Evolutionary conservation across 2,113 vertebrate species (phyloP).

Genomic region (Pygoscelis antarcticus): DNA sequence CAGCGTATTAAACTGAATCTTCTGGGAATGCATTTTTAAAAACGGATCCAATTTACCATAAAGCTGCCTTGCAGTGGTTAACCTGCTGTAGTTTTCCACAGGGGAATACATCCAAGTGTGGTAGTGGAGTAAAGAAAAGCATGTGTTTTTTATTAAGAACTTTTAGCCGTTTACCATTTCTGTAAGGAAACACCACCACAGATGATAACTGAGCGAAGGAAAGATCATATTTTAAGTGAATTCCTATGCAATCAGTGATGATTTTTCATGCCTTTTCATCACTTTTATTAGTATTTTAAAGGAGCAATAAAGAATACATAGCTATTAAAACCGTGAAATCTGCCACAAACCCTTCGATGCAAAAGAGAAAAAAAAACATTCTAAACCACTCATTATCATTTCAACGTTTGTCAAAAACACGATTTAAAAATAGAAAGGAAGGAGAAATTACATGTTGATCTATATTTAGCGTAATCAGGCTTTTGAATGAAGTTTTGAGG

Average conservation of each 20-base stretch:
- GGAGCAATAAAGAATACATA: conserved; percentile 34
- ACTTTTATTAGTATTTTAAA: conserved; percentile 64
- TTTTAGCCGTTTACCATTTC: conserved; percentile 69
- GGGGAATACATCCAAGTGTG: conserved; percentile 61
- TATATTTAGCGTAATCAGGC: conserved; percentile 61
- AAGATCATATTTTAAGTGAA: conserved; percentile 66
- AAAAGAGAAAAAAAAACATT: background rate
- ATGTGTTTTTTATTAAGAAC: conserved; percentile 76
- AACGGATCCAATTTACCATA: conserved; percentile 56
- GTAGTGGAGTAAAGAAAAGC: conserved; percentile 62
- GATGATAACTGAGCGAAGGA: conserved; percentile 67
- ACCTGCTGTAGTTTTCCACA: conserved; percentile 61
- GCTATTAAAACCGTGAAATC: conserved; percentile 49
- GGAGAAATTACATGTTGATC: conserved; percentile 38
- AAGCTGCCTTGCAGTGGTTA: conserved; percentile 65
- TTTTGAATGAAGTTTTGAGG: conserved; percentile 64
- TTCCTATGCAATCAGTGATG: conserved; percentile 56
- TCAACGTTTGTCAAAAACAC: background rate
- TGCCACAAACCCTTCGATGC: background rate
- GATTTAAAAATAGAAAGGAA: conserved; percentile 55
- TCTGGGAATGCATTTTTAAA: conserved; percentile 63
- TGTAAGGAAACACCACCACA: conserved; percentile 66
- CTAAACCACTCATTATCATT: background rate
- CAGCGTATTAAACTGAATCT: conserved; percentile 41
- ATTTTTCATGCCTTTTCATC: conserved; percentile 65